Evolutionary conservation across 2,113 vertebrate genomes (phyloP), one percentile per base, ranked within the genome.

Genomic region (Phaethornis superciliosus): DNA sequence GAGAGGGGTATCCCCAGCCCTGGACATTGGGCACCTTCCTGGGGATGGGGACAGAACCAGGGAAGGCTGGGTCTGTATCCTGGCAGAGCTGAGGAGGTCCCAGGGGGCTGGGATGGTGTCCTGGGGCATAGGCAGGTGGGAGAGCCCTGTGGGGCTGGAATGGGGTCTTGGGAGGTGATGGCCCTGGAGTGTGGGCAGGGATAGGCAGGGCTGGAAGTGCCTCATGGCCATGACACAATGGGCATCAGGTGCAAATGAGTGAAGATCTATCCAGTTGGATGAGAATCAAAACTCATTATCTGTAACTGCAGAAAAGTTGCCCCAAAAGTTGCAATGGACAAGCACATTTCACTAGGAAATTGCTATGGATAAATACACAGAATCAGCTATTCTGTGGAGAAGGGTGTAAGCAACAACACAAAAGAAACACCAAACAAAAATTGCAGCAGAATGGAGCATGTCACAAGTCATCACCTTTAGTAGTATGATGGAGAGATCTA

Each of bases 131-230:
- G 20, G 33, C 23, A 58, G 55, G 16, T 7, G 2, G 4, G 13
- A 23, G 26, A 58, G 17, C 5, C 40, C 13, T 0, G 0, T 26
- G 8, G 37, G 23, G 26, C 44, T 75, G 72, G 56, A 47, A 26
- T 1, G 4, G 27, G 7, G 7, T 33, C 17, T 30, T 46, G 42
- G 55, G 47, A 63, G 26, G 18, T 9, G 30, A 20, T 59, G 15
- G 24, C 1, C 1, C 24, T 17, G 16, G 4, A 14, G 20, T 3
- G 7, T 27, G 54, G 32, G 35, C 46, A 54, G 27, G 47, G 15
- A 6, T 10, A 28, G n/a, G 24, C 6, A 46, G 54, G 54, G 32
- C 27, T 6, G 14, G 7, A 0, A 0, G 15, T 16, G 9, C 46
- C 30, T 60, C 12, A 2, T 4, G 30, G 70, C 52, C 2, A 1